Evolutionary conservation across 2,888 invertebrate species (phyloP), one percentile per base, ranked within the genome.

Genomic region (Campaea margaritaria): DNA sequence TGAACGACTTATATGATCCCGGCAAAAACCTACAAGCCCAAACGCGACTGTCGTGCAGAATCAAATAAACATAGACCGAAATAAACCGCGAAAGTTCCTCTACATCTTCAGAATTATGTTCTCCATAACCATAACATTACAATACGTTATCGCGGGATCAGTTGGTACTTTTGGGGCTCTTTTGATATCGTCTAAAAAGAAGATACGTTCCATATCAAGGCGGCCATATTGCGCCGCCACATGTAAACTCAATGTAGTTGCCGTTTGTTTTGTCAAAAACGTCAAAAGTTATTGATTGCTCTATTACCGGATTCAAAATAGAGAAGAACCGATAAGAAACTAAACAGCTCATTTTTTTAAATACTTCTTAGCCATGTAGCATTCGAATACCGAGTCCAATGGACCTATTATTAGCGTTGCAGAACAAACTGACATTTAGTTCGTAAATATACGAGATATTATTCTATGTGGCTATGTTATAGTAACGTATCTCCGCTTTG

Each of bases 51-150:
- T 49, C 59, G 42, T 39, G 51, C 38, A 52, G 39, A 55, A 52
- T 51, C 55, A 47, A 56, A 61, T 55, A 61, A 56, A 55, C 46
- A 51, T 43, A 45, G 39, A 16, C 21, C 38, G 55, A 47, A 56
- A 61, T 59, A 59, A 59, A 58, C 53, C 53, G 31, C 48, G 48
- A 44, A 58, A 59, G 45, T 59, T 58, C 58, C 58, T 52, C 53
- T 55, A 52, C 47, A 54, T 66, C 52, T 52, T 52, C 58, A 45
- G 58, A 66, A 62, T 65, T 58, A 61, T 59, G 57, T 53, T 59
- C 57, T 44, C 57, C 51, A 67, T 67, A 69, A 69, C 65, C 67
- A 67, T 69, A 64, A 58, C 59, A 67, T 69, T 60, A 69, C 61
- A 66, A 67, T 69, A 67, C 58, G 58, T 67, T 69, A 67, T 63